Conservation (phyloP, 2,888 invertebrate species). For the Chironomus tentans region DNA sequence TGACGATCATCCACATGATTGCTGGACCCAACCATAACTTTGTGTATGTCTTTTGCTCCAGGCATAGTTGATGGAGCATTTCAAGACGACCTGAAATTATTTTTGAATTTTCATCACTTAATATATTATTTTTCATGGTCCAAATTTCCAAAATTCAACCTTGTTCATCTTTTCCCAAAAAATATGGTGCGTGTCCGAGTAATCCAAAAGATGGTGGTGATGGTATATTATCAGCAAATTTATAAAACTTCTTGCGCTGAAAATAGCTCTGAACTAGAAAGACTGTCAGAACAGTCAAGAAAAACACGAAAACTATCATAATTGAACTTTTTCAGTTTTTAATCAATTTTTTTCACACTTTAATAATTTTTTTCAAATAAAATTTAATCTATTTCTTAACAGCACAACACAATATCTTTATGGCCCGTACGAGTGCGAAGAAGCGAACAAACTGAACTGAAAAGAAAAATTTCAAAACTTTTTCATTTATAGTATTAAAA, state of each 20-base stretch:
- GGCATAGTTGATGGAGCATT: slow-evolving; percentile 17
- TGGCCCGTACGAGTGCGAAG: neutral
- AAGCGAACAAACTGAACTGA: neutral
- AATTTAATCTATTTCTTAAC: neutral
- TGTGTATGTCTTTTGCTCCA: slow-evolving; percentile 8
- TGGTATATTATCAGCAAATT: slow-evolving; percentile 21
- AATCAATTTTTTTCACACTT: neutral
- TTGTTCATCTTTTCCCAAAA: slow-evolving; percentile 23
- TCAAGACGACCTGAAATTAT: slow-evolving; percentile 16
- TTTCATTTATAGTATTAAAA: neutral
- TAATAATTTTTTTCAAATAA: neutral
- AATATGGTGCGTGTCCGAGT: slow-evolving; percentile 17
- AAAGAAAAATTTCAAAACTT: neutral
- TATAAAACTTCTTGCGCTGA: slow-evolving; percentile 13
- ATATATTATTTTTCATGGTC: neutral
- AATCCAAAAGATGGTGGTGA: slow-evolving; percentile 17
- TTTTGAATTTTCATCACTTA: neutral
- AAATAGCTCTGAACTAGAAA: slow-evolving; percentile 14
- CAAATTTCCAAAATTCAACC: slow-evolving; percentile 7
- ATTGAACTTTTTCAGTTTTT: neutral
- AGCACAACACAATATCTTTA: neutral
- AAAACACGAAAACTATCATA: slow-evolving; percentile 22
- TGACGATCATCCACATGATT: slow-evolving; percentile 22
- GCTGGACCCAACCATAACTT: slow-evolving; percentile 22
- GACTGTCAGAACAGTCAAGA: neutral